phyloP scores from a whole-genome alignment of 2,888 invertebrate species.

The Oligia latruncula region DNA sequence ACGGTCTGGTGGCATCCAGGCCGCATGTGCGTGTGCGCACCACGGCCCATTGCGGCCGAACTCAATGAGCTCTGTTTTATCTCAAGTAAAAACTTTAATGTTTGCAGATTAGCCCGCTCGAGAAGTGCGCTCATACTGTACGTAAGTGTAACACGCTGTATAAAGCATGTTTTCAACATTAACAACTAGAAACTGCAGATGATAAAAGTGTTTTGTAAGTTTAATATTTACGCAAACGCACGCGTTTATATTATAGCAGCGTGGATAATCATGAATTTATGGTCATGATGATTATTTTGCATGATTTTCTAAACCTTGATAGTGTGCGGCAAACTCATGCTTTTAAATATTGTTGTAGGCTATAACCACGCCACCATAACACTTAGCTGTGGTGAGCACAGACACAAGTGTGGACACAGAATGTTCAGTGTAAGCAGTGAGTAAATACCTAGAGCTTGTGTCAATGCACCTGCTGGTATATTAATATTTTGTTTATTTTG shows the following conservation, averaged over 20 bases:
- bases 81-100: constrained; percentile 75
- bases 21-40: constrained; percentile 82
- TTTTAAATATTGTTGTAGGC: constrained; percentile 28
- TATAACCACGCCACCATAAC: neutral
- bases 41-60: constrained; percentile 76
- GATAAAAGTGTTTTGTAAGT: constrained; percentile 27
- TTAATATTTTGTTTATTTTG: constrained; percentile 19
- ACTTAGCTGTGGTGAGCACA: constrained; percentile 22
- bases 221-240: constrained; percentile 37
- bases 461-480: constrained; percentile 30
- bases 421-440: constrained; percentile 9
- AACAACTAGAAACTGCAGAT: constrained; percentile 30
- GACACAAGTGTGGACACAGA: constrained; percentile 21
- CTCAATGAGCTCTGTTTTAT: constrained; percentile 82
- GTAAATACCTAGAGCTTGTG: constrained; percentile 35
- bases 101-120: constrained; percentile 71
- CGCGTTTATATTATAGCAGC: neutral
- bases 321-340: constrained; percentile 4
- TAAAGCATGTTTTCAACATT: constrained; percentile 37
- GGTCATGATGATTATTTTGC: constrained; percentile 19
- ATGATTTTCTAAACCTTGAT: constrained; percentile 43
- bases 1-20: constrained; percentile 86
- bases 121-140: constrained; percentile 47
- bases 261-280: constrained; percentile 29
- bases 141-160: constrained; percentile 44